Conservation (phyloP, 2,888 invertebrate species). For the Acanthosepion esculentum region DNA sequence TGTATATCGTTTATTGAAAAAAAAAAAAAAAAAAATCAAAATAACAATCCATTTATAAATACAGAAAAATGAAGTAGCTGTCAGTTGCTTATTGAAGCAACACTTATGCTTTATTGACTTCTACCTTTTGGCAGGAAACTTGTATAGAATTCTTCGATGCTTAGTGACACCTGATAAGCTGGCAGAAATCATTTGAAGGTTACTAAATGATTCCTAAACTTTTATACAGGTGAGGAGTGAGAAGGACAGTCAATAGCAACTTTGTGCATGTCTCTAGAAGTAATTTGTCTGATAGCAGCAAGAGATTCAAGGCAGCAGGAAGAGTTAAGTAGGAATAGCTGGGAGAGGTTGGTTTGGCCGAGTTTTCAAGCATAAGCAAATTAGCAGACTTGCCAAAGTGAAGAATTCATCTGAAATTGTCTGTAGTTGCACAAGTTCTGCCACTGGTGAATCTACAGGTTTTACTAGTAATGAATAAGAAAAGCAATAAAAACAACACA, state of each 20-base stretch:
- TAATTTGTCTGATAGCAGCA: conserved; percentile 18
- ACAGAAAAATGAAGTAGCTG: neutral
- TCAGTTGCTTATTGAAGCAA: neutral
- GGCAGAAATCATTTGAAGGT: neutral
- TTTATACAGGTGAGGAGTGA: neutral
- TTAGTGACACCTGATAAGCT: neutral
- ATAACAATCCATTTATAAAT: neutral
- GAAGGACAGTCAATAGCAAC: neutral
- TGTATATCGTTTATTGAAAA: too few relatives aligned
- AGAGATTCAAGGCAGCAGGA: neutral
- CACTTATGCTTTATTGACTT: neutral
- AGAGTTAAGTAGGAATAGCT: neutral
- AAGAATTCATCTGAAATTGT: conserved; percentile 21
- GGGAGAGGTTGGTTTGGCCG: neutral
- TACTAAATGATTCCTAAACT: neutral
- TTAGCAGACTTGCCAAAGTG: conserved; percentile 9
- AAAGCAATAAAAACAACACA: neutral
- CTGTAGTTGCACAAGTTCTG: conserved; percentile 33
- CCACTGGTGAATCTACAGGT: conserved; percentile 33
- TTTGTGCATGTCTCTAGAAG: conserved; percentile 21
- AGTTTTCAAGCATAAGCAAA: conserved; percentile 33
- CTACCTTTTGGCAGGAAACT: neutral
- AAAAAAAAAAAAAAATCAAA: neutral
- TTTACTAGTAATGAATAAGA: neutral
- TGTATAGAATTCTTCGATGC: neutral